phyloP scores from a whole-genome alignment of 2,113 vertebrate species.

The Perognathus longimembris region DNA sequence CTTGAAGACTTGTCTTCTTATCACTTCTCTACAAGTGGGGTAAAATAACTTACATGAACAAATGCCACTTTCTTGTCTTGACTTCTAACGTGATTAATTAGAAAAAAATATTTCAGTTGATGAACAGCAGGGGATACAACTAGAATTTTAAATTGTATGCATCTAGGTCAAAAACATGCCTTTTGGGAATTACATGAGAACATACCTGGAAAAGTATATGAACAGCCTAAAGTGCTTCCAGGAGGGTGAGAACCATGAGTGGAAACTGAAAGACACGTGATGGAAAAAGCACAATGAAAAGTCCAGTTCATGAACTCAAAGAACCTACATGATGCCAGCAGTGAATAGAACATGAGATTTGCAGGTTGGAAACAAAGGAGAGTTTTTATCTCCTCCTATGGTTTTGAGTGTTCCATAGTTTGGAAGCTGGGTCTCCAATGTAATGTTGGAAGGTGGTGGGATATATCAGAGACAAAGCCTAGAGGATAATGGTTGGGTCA shows the following conservation, averaged over 20 bases:
- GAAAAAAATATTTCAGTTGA: conserved; percentile 42
- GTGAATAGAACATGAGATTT: neutral
- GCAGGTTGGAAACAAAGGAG: neutral
- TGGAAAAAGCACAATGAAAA: conserved; percentile 44
- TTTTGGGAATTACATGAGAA: neutral
- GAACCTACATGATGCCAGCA: neutral
- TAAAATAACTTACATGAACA: conserved; percentile 22
- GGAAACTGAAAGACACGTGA: neutral
- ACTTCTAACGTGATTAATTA: conserved; percentile 1
- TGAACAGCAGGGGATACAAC: neutral
- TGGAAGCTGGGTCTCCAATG: neutral
- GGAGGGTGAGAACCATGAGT: neutral
- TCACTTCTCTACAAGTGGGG: conserved; percentile 30
- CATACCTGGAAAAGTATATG: neutral
- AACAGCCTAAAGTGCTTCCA: neutral
- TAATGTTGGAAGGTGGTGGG: neutral
- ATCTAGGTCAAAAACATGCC: neutral
- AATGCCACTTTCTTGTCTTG: conserved; percentile 16
- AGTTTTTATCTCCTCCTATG: neutral
- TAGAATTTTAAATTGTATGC: neutral
- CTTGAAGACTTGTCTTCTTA: conserved; percentile 37
- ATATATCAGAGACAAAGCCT: neutral
- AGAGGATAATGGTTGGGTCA: neutral
- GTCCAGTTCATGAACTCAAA: neutral
- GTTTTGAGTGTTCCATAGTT: neutral